Evolutionary conservation across 2,797 vertebrate genomes (phyloP).

Genomic region (Peromyscus eremicus): DNA sequence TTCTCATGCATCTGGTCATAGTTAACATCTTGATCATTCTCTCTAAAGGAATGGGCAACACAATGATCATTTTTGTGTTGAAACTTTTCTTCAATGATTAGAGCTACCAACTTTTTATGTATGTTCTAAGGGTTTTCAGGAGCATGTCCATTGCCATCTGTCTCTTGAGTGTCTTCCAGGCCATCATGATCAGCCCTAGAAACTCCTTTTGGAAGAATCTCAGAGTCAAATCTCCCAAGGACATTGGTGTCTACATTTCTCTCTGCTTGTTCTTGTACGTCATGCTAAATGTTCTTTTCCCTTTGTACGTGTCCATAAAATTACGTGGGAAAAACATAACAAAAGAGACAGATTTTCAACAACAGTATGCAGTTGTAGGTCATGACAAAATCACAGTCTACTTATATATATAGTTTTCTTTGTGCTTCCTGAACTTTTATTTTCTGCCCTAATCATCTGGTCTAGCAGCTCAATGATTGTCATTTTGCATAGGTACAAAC

Average conservation of each 20-base stretch:
- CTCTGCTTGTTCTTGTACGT: not conserved
- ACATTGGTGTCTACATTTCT: not conserved
- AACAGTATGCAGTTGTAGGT: not conserved
- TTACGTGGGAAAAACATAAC: not conserved
- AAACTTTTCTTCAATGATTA: not conserved
- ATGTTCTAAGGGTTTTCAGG: not conserved
- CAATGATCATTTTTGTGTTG: not conserved
- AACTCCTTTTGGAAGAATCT: not conserved
- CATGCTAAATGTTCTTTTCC: not conserved
- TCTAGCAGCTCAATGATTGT: not conserved
- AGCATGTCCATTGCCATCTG: not conserved
- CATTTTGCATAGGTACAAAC: not conserved
- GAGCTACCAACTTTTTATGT: not conserved
- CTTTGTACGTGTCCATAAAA: not conserved
- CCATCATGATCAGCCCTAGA: not conserved
- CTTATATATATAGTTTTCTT: rapidly evolving
- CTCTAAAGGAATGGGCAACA: not conserved
- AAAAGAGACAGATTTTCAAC: not conserved
- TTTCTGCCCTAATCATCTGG: not conserved
- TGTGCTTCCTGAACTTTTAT: not conserved
- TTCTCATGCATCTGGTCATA: not conserved
- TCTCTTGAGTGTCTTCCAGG: not conserved
- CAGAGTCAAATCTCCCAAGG: not conserved
- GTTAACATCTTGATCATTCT: not conserved
- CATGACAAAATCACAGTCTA: not conserved